A percentile compares a stretch with the other conserved stretches of the same genome.
Evolutionary conservation across 2,888 invertebrate species (phyloP).

Genomic region (Rhabditoides inermis): DNA sequence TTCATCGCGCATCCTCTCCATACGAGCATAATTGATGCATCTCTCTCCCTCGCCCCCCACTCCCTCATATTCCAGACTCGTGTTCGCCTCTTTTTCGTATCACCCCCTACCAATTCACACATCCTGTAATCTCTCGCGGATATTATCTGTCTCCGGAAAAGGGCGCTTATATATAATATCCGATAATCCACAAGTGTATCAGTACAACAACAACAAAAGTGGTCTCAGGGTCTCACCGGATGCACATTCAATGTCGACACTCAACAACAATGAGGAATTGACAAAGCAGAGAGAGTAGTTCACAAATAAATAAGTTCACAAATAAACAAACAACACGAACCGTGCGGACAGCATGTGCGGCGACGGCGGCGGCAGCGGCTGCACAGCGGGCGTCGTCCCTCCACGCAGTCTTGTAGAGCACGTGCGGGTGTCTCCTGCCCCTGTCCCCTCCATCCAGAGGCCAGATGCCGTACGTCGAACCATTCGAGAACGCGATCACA

Average conservation of each 20-base stretch:
- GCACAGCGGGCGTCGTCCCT: conserved; percentile 3
- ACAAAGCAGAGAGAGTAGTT: no score
- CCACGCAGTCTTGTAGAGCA: conserved; percentile 30
- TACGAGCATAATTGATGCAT: neutral
- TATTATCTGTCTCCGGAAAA: no score
- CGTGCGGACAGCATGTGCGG: neutral
- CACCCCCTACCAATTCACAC: no score
- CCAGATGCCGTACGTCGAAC: conserved; percentile 93
- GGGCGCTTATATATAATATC: no score
- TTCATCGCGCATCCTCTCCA: no score
- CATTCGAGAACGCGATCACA: conserved; percentile 92
- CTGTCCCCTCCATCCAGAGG: conserved; percentile 92
- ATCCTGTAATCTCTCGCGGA: no score
- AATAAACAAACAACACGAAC: conserved; percentile 4
- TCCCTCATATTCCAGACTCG: conserved; percentile 1
- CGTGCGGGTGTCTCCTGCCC: conserved; percentile 47
- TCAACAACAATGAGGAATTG: no score
- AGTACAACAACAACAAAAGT: no score
- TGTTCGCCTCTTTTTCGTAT: neutral
- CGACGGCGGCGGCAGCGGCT: neutral
- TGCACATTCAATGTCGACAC: no score
- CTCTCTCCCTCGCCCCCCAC: neutral
- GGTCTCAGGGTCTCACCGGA: no score
- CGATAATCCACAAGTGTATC: no score
- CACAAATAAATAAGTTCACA: no score